A percentile compares a stretch with the other conserved stretches of the same genome.
phyloP scores from a whole-genome alignment of 2,888 invertebrate genomes.

The Tricholauxania praeusta region DNA sequence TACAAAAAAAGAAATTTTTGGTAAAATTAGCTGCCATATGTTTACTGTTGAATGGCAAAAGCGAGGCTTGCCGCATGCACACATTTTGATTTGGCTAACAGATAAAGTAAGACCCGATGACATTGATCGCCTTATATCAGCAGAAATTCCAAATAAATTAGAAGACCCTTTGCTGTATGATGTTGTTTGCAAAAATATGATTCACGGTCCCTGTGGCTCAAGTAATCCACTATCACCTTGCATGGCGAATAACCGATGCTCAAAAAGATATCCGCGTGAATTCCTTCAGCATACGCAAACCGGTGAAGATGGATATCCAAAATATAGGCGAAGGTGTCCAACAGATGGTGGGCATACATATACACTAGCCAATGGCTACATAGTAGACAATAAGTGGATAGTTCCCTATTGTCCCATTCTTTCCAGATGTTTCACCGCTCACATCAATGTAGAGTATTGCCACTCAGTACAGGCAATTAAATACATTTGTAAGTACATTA shows the following conservation, averaged over 20 bases:
- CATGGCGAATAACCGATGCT: conserved; percentile 26
- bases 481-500: conserved; percentile 19
- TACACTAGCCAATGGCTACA: conserved; percentile 12
- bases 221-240: conserved; percentile 17
- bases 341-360: conserved; percentile 17
- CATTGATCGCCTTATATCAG: no score
- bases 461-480: neutral
- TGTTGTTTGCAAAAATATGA: conserved; percentile 25
- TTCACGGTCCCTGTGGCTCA: conserved; percentile 22
- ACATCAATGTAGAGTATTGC: conserved; percentile 23
- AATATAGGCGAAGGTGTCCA: conserved; percentile 30
- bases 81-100: conserved; percentile 31
- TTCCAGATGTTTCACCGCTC: conserved; percentile 6
- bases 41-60: conserved; percentile 10
- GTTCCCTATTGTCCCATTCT: conserved; percentile 27
- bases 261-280: conserved; percentile 20
- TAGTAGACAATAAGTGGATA: conserved; percentile 29
- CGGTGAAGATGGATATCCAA: conserved; percentile 38
- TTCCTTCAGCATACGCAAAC: conserved; percentile 30
- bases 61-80: conserved; percentile 35
- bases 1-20: conserved; percentile 29
- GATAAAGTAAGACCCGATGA: conserved; percentile 5
- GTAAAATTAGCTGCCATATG: conserved; percentile 25
- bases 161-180: conserved; percentile 6
- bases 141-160: neutral